Base-by-base conservation (phyloP, 2,113 vertebrate genomes). In the Triplophysa siluroides region DNA sequence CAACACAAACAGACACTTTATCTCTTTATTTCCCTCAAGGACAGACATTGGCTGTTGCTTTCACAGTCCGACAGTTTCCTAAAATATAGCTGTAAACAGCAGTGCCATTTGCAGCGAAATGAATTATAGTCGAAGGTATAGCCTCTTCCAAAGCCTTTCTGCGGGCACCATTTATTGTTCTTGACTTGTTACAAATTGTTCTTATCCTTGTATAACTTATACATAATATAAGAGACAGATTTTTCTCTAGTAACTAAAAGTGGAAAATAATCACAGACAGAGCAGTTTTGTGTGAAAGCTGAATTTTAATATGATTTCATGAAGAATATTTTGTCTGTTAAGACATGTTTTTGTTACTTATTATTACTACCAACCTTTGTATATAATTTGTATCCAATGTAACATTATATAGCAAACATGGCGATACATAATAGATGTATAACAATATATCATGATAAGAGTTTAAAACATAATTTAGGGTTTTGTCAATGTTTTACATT, bases 21-120 rank as follows among this genome's bases (percentile, higher is more conserved):
- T 69, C 73, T 83, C 71, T 76, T 52, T 33, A 2, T 23, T 33
- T 52, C 60, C 58, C 54, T 45, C 45, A 80, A 76, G 78, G 78
- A 69, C 78, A 60, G 63, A 45, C 38, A 9, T 26, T 38, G 18
- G 43, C 21, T 52, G 3, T 24, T 76, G 52, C 52, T 45, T 56
- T 24, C 26, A 33, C 18, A 38, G 21, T 61, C 24, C 21, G 29
- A 64, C 38, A 41, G 70, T 58, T 41, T 72, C 26, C 70, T 38
- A 71, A 52, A 71, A 54, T 26, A 26, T 18, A 16, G 18, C 26
- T 72, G 26, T 56, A 56, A 38, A 72, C 19, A 56, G 19, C 69
- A 33, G 24, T n/a, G 7, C 26, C 24, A 11, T 70, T 54, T 70
- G 45, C 45, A 43, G 26, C 24, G 43, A 12, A 61, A 58, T 24